Base-by-base conservation (phyloP, 64 coral and sea anemone genomes). In the Acropora yongei region DNA sequence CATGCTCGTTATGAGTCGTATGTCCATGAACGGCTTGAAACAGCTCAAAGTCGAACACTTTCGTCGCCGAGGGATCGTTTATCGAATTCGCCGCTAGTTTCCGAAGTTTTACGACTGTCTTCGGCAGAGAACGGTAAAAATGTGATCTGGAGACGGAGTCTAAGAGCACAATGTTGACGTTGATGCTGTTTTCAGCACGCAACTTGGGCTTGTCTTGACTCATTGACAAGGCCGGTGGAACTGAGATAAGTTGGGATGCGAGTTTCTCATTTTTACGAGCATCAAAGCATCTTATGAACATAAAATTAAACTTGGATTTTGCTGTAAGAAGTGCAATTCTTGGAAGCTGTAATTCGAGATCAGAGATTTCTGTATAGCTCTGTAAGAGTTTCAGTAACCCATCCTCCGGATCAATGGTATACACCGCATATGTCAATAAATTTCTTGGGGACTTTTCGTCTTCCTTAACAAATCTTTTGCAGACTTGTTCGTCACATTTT, bases 21-120 rank as follows among this genome's bases (percentile, higher is more conserved):
- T 98, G 96, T 8, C 96, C 96, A 1, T 98, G 81, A 17, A 98
- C 88, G 1, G 96, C 90, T 87, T 98, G 96, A 40, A 96, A 98
- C 17, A 98, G 76, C 79, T 98, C 96, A 19, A 95, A 98, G 78
- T 98, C 93, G 41, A 96, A 88, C 9, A 98, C 88, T 53, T 73
- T 46, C 1, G 94, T 91, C 0, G 76, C 74, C 10, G 51, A 55
- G 44, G 88, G 30, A 11, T 43, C 11, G 49, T 80, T 58, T 2
- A 71, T 44, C 8, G 1, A 57, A 20, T 20, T 68, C 6, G 79
- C 67, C 0, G 82, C 6, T 75, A 78, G 93, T 5, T 13, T 90
- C 43, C 83, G 79, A 2, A 98, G 84, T 17, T 17, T 85, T 40
- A 82, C 83, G 41, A 96, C 48, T 69, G 96, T 96, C 78, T 93